A percentile compares a stretch with the other conserved stretches of the same genome.
Conservation (phyloP, 64 coral and sea anemone genomes). For the Anthopleura sola region DNA sequence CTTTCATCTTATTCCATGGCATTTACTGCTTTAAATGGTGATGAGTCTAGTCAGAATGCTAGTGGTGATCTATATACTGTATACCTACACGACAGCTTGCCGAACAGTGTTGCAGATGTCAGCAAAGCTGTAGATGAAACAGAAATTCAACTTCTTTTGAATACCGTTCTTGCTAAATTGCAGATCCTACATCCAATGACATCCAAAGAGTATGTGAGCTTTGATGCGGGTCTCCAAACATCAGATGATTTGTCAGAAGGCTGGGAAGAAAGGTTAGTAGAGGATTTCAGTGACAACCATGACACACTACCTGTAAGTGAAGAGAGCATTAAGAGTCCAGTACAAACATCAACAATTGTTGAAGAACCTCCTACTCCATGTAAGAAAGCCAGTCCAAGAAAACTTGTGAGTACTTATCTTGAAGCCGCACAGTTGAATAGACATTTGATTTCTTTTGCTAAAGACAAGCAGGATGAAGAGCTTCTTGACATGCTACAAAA, state of each 20-base stretch:
- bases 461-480: not conserved
- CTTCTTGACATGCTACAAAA: not conserved
- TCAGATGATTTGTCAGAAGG: constrained; percentile 27
- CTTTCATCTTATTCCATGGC: constrained; percentile 33
- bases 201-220: constrained; percentile 9
- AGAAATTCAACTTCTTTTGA: constrained; percentile 15
- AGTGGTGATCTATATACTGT: constrained; percentile 14
- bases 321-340: not conserved
- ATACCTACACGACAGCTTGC: not conserved
- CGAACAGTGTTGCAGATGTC: not conserved
- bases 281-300: constrained; percentile 22
- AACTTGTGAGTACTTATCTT: not conserved
- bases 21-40: constrained; percentile 22
- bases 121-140: constrained; percentile 9
- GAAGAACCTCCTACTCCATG: not conserved
- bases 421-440: not conserved
- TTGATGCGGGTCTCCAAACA: not conserved
- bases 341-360: not conserved
- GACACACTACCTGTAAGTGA: not conserved
- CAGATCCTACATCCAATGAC: constrained; percentile 2
- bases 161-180: not conserved
- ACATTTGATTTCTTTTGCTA: constrained; percentile 14
- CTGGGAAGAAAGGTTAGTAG: constrained; percentile 16
- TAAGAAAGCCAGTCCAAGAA: not conserved
- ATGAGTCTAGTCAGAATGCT: not conserved